Percentiles rank a stretch among this genome's conserved stretches.
Conservation (phyloP, 2,797 vertebrate species). For the Poeciliopsis infans region DNA sequence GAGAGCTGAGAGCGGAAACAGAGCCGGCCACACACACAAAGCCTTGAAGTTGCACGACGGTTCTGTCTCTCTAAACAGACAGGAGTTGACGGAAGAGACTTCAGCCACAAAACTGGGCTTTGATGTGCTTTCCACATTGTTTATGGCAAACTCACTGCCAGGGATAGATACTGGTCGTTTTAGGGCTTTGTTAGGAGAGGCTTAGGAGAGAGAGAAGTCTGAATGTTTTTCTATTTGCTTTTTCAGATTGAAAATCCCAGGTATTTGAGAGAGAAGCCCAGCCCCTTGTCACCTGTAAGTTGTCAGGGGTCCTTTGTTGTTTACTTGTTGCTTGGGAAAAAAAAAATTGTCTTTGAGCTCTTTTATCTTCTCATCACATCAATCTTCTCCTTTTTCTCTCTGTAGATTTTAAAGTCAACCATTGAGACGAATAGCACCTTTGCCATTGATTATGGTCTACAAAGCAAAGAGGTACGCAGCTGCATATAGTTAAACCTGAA, state of each 20-base stretch:
- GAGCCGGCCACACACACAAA: conserved; percentile 65
- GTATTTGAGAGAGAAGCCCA: conserved; percentile 88
- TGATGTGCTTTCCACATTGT: conserved; percentile 76
- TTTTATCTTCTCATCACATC: conserved; percentile 4
- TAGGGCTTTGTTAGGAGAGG: conserved; percentile 46
- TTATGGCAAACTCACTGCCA: conserved; percentile 69
- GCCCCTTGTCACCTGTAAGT: conserved; percentile 88
- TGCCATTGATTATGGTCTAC: conserved; percentile 66
- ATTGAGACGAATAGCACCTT: conserved; percentile 74
- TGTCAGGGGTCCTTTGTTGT: conserved; percentile 8
- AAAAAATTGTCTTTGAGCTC: conserved; percentile 31
- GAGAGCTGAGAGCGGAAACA: conserved; percentile 60
- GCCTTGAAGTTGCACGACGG: conserved; percentile 66
- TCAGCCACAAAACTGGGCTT: conserved; percentile 62
- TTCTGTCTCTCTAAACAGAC: conserved; percentile 75
- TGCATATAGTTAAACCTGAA: conserved; percentile 6
- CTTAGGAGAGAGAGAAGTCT: conserved; percentile 38
- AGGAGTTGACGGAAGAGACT: conserved; percentile 68
- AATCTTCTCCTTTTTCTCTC: conserved; percentile 22
- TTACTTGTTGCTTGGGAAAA: not conserved
- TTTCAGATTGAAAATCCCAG: conserved; percentile 93
- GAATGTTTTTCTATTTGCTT: conserved; percentile 57
- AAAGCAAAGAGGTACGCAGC: conserved; percentile 85
- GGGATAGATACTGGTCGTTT: conserved; percentile 55
- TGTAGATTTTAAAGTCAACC: conserved; percentile 82